Conservation (phyloP, 2,888 invertebrate genomes). For the Trachelus stipa region DNA sequence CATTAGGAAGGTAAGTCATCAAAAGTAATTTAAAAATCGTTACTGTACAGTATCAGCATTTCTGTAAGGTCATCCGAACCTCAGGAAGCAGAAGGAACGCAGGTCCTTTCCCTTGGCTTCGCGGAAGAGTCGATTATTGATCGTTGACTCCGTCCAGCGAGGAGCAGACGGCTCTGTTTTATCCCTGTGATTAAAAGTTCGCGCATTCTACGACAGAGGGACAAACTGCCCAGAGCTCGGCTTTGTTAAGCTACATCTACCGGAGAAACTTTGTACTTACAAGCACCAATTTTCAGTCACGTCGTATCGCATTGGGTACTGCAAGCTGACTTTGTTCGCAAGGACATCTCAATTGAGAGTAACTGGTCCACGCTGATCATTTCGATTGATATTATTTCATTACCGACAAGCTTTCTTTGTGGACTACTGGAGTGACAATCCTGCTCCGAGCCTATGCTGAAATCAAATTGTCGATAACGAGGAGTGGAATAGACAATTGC, state of each 20-base stretch:
- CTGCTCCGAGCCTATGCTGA: neutral
- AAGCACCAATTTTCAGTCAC: neutral
- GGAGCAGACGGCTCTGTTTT: constrained; percentile 15
- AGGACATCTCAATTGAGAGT: neutral
- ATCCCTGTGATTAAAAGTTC: constrained; percentile 9
- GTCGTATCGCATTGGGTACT: neutral
- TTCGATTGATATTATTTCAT: neutral
- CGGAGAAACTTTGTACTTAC: constrained; percentile 16
- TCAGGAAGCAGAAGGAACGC: neutral
- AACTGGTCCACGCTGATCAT: neutral
- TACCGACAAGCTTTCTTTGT: neutral
- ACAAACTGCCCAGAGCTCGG: constrained; percentile 37
- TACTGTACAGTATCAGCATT: neutral
- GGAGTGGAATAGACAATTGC: neutral
- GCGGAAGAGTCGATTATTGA: constrained; percentile 29
- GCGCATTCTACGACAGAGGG: constrained; percentile 35
- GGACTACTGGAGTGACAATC: neutral
- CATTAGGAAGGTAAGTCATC: constrained; percentile 79
- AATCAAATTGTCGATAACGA: neutral
- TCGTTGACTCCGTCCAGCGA: constrained; percentile 14
- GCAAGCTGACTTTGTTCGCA: neutral
- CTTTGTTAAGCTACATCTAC: constrained; percentile 34
- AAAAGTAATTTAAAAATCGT: neutral
- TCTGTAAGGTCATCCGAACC: neutral
- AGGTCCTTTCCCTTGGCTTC: neutral